phyloP scores from a whole-genome alignment of 2,797 vertebrate species.

The Hypotaenidia okinawae region DNA sequence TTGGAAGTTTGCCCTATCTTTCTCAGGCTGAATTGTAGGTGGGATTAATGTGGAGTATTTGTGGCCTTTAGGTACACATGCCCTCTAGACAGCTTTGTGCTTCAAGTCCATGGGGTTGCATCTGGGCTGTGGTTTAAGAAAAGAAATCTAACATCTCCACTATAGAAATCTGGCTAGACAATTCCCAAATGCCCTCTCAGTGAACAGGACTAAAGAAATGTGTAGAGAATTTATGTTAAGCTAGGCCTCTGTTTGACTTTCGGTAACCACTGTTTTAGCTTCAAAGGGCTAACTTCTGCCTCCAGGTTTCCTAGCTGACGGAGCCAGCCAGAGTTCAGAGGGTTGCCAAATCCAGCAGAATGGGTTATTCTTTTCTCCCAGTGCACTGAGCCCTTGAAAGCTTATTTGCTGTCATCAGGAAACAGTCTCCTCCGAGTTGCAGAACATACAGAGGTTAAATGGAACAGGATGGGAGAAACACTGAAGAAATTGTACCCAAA shows the following conservation, averaged over 20 bases:
- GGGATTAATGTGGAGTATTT: not conserved
- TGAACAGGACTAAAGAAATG: not conserved
- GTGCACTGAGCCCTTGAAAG: not conserved
- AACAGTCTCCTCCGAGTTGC: not conserved
- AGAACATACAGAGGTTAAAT: not conserved
- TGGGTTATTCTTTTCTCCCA: not conserved
- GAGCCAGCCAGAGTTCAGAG: not conserved
- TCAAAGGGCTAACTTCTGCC: constrained; percentile 21
- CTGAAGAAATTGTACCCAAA: not conserved
- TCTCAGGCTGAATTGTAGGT: not conserved
- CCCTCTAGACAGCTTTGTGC: not conserved
- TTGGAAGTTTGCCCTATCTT: not conserved
- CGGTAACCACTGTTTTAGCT: constrained; percentile 16
- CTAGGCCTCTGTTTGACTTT: not conserved
- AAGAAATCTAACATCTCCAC: not conserved
- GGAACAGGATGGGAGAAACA: not conserved
- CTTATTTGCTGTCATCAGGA: not conserved
- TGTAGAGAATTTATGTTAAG: not conserved
- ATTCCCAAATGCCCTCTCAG: not conserved
- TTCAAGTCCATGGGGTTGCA: not conserved
- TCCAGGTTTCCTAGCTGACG: constrained; percentile 34
- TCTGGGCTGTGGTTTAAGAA: not conserved
- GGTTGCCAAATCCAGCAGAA: constrained; percentile 7
- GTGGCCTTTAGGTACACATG: not conserved
- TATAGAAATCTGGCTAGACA: not conserved